Conservation (phyloP, 2,113 vertebrate species). For the Telmatochromis brichardi region DNA sequence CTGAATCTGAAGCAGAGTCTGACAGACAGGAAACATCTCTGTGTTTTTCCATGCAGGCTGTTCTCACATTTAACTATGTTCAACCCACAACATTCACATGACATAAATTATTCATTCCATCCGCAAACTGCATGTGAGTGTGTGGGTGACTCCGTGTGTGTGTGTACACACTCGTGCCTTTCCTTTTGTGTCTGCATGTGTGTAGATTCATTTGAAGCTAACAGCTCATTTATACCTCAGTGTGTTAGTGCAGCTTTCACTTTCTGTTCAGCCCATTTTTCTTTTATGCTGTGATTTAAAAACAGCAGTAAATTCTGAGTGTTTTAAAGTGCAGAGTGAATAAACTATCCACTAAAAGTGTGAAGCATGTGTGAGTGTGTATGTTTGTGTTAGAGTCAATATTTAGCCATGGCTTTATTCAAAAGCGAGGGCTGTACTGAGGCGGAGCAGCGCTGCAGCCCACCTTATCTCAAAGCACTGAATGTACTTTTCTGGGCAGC, state of each 20-base stretch:
- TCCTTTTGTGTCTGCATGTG: background rate
- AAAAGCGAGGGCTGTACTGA: background rate
- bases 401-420: background rate
- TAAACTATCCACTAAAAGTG: background rate
- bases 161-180: background rate
- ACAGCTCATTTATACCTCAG: background rate
- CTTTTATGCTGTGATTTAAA: background rate
- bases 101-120: conserved; percentile 54
- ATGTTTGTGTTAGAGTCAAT: background rate
- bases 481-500: background rate
- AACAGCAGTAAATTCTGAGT: background rate
- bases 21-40: conserved; percentile 28
- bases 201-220: background rate
- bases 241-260: background rate
- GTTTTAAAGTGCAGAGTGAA: background rate
- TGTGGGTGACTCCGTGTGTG: background rate
- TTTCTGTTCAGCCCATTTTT: background rate
- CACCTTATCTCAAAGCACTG: background rate
- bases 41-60: conserved; percentile 46
- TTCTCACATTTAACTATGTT: conserved; percentile 52
- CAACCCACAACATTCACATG: conserved; percentile 50
- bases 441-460: background rate
- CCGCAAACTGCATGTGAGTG: background rate
- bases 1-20: background rate
- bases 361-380: background rate